phyloP scores from a whole-genome alignment of 2,113 vertebrate genomes.

The human (Homo sapiens) region DNA sequence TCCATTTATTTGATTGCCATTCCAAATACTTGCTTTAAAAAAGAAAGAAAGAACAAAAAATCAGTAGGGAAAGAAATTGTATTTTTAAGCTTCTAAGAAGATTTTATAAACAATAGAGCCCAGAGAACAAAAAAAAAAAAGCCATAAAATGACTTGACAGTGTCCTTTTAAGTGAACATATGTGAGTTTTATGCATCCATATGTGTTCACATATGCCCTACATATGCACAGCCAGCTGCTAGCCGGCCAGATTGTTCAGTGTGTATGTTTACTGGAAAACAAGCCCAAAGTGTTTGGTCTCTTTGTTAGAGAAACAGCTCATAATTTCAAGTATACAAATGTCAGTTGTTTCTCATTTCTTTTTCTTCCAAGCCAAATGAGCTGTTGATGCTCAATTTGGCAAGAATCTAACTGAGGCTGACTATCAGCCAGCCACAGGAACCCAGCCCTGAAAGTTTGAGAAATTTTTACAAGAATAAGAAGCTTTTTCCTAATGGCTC shows the following conservation, averaged over 20 bases:
- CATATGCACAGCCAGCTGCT: constrained; percentile 80
- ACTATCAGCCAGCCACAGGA: constrained; percentile 68
- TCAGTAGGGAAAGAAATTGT: constrained; percentile 82
- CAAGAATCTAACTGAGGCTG: constrained; percentile 66
- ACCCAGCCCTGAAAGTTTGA: constrained; percentile 45
- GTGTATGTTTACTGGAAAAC: constrained; percentile 80
- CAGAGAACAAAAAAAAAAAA: constrained; percentile 80
- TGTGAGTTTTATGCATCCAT: constrained; percentile 80
- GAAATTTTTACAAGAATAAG: constrained; percentile 71
- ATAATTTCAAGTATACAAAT: constrained; percentile 77
- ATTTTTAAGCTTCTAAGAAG: constrained; percentile 83
- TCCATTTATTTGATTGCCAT: constrained; percentile 76
- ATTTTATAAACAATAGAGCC: constrained; percentile 83
- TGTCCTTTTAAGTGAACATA: constrained; percentile 85
- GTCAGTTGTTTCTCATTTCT: constrained; percentile 71
- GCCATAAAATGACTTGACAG: constrained; percentile 80
- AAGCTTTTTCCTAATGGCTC: constrained; percentile 57
- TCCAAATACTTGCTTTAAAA: constrained; percentile 74
- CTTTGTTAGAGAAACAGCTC: constrained; percentile 79
- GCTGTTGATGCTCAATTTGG: constrained; percentile 72
- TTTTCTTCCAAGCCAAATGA: constrained; percentile 73
- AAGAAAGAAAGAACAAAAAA: constrained; percentile 74
- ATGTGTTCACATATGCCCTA: constrained; percentile 84
- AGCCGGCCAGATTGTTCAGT: constrained; percentile 69
- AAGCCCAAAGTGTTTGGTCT: constrained; percentile 74